A percentile compares a stretch with the other conserved stretches of the same genome.
Conservation (phyloP, 1,140 invertebrate species). For the Caenorhabditis inopinata region DNA sequence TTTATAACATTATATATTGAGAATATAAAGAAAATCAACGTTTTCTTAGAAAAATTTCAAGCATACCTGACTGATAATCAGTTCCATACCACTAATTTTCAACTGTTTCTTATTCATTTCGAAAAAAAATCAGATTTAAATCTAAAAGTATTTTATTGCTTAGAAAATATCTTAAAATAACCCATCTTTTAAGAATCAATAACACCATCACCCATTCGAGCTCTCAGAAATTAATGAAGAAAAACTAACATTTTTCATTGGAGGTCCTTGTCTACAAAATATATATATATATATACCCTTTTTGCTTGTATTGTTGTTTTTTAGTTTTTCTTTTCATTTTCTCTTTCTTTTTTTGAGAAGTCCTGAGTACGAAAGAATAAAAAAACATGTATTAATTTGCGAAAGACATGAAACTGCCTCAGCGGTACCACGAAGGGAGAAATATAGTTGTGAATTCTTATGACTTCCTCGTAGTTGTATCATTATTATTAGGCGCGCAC, state of each 20-base stretch:
- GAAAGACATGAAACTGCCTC: slow-evolving; percentile 7
- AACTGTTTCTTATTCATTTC: too few relatives aligned
- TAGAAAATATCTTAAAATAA: background rate
- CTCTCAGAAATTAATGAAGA: slow-evolving; percentile 24
- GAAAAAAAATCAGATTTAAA: too few relatives aligned
- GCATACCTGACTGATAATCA: background rate
- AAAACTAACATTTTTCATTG: slow-evolving; percentile 15
- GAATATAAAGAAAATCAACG: too few relatives aligned
- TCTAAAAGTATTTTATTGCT: background rate
- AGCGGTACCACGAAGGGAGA: background rate
- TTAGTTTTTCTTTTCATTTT: background rate
- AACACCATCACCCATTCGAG: background rate
- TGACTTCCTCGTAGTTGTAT: slow-evolving; percentile 26
- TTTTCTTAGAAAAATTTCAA: background rate
- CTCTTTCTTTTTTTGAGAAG: background rate
- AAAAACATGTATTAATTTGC: slow-evolving; percentile 12
- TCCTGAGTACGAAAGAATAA: background rate
- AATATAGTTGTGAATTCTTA: slow-evolving; percentile 25
- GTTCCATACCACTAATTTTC: too few relatives aligned
- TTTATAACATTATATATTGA: background rate
- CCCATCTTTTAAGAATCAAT: background rate
- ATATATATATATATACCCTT: too few relatives aligned
- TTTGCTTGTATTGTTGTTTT: background rate
- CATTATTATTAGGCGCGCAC: slow-evolving; percentile 7
- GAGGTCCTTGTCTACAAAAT: background rate